These are phyloP conservation scores for Labroides dimidiatus DNA, from an alignment of 2,797 vertebrate species.

Conservation along the genomic window DNA sequence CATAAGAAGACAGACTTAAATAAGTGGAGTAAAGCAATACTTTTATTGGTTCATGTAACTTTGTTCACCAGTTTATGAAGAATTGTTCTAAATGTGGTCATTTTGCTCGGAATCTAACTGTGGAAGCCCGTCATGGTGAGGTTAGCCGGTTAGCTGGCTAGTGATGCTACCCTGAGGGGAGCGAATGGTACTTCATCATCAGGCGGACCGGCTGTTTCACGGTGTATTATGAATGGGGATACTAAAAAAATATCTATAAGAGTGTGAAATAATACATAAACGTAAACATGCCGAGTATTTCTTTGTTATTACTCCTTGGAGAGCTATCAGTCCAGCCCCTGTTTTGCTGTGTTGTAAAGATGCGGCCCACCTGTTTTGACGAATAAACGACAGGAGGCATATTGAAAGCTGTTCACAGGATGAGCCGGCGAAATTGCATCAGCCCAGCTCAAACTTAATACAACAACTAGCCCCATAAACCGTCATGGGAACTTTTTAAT, in stretches of 20 bases:
- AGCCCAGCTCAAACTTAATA: not conserved
- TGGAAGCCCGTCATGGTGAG: not conserved
- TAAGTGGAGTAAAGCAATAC: fast-evolving
- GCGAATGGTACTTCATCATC: not conserved
- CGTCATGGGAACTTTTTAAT: fast-evolving
- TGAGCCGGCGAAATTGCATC: constrained; percentile 16
- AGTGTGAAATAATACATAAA: not conserved
- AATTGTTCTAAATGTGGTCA: fast-evolving
- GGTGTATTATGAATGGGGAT: not conserved
- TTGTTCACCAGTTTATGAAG: fast-evolving
- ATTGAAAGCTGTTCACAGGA: constrained; percentile 5
- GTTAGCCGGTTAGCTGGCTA: constrained; percentile 37
- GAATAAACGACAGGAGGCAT: constrained; percentile 25
- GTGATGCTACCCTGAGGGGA: constrained; percentile 27
- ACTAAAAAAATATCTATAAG: not conserved
- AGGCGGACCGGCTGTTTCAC: constrained; percentile 8
- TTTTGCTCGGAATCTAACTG: fast-evolving
- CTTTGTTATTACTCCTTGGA: no score
- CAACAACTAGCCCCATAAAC: fast-evolving
- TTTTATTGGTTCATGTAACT: not conserved
- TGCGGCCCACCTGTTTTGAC: constrained; percentile 78
- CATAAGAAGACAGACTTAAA: fast-evolving
- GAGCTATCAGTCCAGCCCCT: not conserved
- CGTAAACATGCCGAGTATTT: fast-evolving
- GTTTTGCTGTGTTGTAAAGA: constrained; percentile 19